These are phyloP conservation scores for Salvelinus namaycush DNA, from an alignment of 2,113 vertebrate species.

Conservation along the genomic window DNA sequence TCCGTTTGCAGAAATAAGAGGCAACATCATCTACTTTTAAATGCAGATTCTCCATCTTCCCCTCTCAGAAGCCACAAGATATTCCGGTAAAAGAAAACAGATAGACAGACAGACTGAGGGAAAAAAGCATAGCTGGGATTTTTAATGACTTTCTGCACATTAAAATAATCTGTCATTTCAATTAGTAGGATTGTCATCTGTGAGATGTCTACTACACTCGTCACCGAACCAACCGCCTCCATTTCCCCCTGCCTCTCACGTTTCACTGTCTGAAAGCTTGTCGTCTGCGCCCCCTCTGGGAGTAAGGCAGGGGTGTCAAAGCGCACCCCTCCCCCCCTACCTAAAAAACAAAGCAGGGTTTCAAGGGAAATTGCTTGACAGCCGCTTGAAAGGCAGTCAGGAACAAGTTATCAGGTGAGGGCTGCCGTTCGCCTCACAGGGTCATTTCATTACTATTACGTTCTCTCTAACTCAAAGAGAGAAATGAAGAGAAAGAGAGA, in stretches of 20 bases:
- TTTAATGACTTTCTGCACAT: constrained; percentile 81
- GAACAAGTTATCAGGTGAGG: constrained; percentile 80
- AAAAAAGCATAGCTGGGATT: constrained; percentile 67
- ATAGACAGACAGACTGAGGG: constrained; percentile 36
- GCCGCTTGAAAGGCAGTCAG: constrained; percentile 80
- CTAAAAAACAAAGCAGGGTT: constrained; percentile 77
- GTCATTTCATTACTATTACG: constrained; percentile 80
- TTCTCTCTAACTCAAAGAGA: constrained; percentile 75
- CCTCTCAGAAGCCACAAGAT: constrained; percentile 66
- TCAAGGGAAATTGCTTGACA: constrained; percentile 80
- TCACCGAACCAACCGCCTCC: background rate
- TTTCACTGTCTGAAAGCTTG: constrained; percentile 69
- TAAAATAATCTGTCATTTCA: constrained; percentile 83
- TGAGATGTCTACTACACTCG: constrained; percentile 69
- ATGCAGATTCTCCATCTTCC: constrained; percentile 65
- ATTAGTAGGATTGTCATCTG: constrained; percentile 78
- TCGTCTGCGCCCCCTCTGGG: constrained; percentile 76
- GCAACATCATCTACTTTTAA: constrained; percentile 63
- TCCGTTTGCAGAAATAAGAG: constrained; percentile 68
- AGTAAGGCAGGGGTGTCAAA: constrained; percentile 75
- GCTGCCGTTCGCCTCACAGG: constrained; percentile 75
- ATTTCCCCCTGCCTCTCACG: constrained; percentile 20
- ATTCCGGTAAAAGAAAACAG: constrained; percentile 49
- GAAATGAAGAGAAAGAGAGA: constrained; percentile 62
- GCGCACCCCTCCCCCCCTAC: constrained; percentile 45